Percentiles rank a stretch among this genome's conserved stretches.
Conservation (phyloP, 1,140 invertebrate genomes). For the Calycopis cecrops region DNA sequence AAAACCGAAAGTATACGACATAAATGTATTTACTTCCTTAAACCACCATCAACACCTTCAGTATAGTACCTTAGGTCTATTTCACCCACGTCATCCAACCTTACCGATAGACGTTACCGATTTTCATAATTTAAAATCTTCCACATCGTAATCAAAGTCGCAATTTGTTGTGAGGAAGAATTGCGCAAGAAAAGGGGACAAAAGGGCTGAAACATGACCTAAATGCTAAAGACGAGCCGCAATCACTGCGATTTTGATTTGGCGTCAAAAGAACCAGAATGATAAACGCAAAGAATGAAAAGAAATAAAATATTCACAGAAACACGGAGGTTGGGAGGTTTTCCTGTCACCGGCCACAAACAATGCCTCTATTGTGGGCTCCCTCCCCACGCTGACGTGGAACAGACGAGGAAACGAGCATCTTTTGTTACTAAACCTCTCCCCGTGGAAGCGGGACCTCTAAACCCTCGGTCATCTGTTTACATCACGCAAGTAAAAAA, state of each 20-base stretch:
- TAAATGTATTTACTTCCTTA: no score
- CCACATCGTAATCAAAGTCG: no score
- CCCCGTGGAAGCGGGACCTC: conserved; percentile 53
- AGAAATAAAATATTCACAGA: conserved; percentile 72
- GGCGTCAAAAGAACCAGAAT: conserved; percentile 60
- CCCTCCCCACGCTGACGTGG: conserved; percentile 33
- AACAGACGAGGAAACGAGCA: conserved; percentile 65
- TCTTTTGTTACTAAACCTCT: conserved; percentile 64
- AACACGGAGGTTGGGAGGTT: conserved; percentile 72
- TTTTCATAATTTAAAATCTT: no score
- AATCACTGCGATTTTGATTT: conserved; percentile 57
- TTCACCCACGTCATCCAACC: no score
- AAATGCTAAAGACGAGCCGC: conserved; percentile 12
- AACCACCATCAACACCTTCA: no score
- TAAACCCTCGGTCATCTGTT: conserved; percentile 70
- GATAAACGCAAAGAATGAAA: conserved; percentile 53
- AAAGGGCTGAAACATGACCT: conserved; percentile 27
- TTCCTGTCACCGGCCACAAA: conserved; percentile 73
- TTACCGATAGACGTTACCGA: no score
- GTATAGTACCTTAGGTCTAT: no score
- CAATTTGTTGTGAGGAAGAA: no score
- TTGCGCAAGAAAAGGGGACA: conserved; percentile 19
- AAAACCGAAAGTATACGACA: no score
- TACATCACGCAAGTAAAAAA: conserved; percentile 58
- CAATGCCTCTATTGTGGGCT: conserved; percentile 64